Conservation (phyloP, 2,113 vertebrate genomes). For the Oryzias woworae region DNA sequence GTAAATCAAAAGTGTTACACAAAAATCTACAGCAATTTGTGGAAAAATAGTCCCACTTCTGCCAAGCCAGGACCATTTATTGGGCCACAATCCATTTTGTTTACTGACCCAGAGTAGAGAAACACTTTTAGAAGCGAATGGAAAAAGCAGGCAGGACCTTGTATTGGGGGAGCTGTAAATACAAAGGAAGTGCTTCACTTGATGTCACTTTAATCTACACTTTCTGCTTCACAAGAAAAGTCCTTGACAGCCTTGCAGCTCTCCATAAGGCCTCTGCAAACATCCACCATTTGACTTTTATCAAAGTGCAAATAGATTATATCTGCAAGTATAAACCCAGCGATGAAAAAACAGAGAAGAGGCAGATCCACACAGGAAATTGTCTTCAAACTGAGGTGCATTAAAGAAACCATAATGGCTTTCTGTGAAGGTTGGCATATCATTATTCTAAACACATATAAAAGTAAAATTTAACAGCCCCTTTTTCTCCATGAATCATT, state of each 20-base stretch:
- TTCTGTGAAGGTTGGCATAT: constrained; percentile 18
- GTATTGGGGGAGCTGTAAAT: constrained; percentile 26
- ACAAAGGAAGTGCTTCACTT: constrained; percentile 31
- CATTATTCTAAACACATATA: constrained; percentile 13
- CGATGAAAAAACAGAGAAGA: constrained; percentile 2
- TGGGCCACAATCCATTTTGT: constrained; percentile 35
- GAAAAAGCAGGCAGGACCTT: constrained; percentile 37
- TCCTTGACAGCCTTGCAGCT: constrained; percentile 29
- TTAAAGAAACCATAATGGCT: constrained; percentile 28
- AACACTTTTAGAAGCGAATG: constrained; percentile 43
- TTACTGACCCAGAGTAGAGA: constrained; percentile 50
- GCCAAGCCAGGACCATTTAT: constrained; percentile 36
- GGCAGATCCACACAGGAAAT: constrained; percentile 31
- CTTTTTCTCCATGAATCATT: background rate
- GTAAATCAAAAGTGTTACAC: constrained; percentile 38
- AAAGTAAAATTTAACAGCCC: background rate
- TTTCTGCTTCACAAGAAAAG: constrained; percentile 25
- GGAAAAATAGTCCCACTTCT: constrained; percentile 28
- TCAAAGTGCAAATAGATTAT: constrained; percentile 43
- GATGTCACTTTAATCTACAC: constrained; percentile 44
- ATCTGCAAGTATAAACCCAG: constrained; percentile 52
- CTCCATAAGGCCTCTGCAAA: constrained; percentile 13
- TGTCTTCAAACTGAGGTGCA: constrained; percentile 17
- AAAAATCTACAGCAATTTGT: constrained; percentile 31
- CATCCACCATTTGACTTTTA: constrained; percentile 42